Conservation (phyloP, 2,888 invertebrate genomes). For the Lampropteryx suffumata region DNA sequence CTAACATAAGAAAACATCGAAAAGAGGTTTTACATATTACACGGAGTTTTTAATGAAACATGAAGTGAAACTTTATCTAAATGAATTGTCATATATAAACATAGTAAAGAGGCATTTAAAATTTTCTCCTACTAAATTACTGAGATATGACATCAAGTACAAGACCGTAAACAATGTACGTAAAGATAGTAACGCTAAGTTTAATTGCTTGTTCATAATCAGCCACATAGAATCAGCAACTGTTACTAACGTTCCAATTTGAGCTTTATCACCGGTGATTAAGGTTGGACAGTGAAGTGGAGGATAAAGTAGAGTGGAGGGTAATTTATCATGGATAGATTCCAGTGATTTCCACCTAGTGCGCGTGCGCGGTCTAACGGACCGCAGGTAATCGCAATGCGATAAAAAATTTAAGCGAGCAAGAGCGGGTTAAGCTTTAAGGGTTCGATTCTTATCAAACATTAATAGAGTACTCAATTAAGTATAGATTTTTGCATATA, state of each 20-base stretch:
- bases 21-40: too few relatives aligned
- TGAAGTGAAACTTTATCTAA: neutral
- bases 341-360: conserved; percentile 46
- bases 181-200: conserved; percentile 35
- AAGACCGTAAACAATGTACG: conserved; percentile 35
- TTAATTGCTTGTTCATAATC: conserved; percentile 42
- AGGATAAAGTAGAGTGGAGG: conserved; percentile 17
- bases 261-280: conserved; percentile 29
- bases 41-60: neutral
- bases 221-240: conserved; percentile 30
- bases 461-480: neutral
- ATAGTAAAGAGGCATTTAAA: conserved; percentile 4
- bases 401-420: conserved; percentile 58
- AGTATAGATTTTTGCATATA: too few relatives aligned
- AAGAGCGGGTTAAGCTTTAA: conserved; percentile 25
- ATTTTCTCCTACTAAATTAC: conserved; percentile 28
- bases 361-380: conserved; percentile 71
- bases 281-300: conserved; percentile 31
- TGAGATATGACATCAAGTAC: conserved; percentile 33
- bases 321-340: conserved; percentile 53
- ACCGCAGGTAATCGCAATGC: conserved; percentile 61
- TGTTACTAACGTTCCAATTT: conserved; percentile 23
- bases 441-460: conserved; percentile 19
- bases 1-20: too few relatives aligned
- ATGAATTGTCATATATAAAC: neutral